Percentiles rank a stretch among this genome's conserved stretches.
phyloP scores from a whole-genome alignment of 2,797 vertebrate genomes.

The Artibeus jamaicensis region DNA sequence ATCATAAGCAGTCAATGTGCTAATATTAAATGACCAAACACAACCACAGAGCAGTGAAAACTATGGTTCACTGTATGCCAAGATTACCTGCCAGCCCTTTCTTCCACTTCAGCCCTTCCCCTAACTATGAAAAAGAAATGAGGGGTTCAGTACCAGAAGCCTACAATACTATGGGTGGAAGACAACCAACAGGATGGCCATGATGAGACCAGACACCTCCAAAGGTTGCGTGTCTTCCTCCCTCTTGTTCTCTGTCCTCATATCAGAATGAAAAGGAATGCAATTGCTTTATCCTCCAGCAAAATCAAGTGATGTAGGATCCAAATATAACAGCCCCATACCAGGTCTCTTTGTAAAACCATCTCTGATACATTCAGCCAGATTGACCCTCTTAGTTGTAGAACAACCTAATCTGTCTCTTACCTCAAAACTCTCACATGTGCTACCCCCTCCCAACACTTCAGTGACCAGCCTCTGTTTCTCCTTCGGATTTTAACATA shows the following conservation, averaged over 20 bases:
- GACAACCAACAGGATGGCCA: not conserved
- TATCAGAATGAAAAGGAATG: not conserved
- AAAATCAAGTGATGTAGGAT: not conserved
- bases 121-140: not conserved
- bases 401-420: not conserved
- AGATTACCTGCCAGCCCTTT: not conserved
- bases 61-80: not conserved
- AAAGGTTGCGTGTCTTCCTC: not conserved
- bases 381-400: not conserved
- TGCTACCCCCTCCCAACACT: not conserved
- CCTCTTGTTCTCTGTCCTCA: not conserved
- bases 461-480: not conserved
- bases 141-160: not conserved
- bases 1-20: not conserved
- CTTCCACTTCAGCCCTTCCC: not conserved
- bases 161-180: not conserved
- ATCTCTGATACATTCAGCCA: not conserved
- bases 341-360: not conserved
- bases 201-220: not conserved
- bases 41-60: not conserved
- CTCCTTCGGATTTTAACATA: not conserved
- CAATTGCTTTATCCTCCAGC: not conserved
- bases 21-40: not conserved
- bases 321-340: not conserved
- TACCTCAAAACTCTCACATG: not conserved